Conservation (phyloP, 2,113 vertebrate genomes). For the Cyphomyrus discorhynchus region DNA sequence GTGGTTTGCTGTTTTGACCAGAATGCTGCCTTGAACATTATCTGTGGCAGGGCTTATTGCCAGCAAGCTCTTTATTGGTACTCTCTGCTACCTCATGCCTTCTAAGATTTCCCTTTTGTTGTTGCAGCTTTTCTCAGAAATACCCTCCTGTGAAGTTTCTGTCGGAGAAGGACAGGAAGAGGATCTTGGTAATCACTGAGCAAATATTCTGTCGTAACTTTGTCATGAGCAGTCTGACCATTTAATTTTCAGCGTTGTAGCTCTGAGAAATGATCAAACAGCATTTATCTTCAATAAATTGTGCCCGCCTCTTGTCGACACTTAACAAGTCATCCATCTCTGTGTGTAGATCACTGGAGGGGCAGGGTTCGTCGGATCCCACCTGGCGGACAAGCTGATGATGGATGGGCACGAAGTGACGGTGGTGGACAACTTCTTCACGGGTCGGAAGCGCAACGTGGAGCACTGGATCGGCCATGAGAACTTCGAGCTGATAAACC, state of each 20-base stretch:
- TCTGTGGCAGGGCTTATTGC: not conserved
- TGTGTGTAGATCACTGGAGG: slow-evolving; percentile 84
- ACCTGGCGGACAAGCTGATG: slow-evolving; percentile 98
- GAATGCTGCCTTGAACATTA: not conserved
- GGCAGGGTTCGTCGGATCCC: slow-evolving; percentile 95
- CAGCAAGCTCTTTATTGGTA: not conserved
- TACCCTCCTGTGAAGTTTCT: slow-evolving; percentile 97
- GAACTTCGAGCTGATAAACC: slow-evolving; percentile 98
- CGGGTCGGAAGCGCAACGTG: slow-evolving; percentile 94
- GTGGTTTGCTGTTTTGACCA: not conserved
- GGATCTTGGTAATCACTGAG: slow-evolving; percentile 82
- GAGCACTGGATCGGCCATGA: slow-evolving; percentile 99
- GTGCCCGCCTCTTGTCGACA: not conserved
- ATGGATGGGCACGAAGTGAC: slow-evolving; percentile 99
- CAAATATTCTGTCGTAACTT: not conserved
- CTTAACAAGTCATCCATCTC: not conserved
- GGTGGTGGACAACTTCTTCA: slow-evolving; percentile 99
- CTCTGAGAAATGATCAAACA: not conserved
- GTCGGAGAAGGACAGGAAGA: slow-evolving; percentile 95
- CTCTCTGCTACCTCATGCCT: not conserved
- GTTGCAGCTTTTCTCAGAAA: slow-evolving; percentile 84
- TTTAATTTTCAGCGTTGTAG: not conserved
- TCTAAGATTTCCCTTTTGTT: not conserved
- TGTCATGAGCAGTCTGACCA: not conserved
- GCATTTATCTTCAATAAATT: not conserved